Conservation (phyloP, 2,113 vertebrate species). For the Heteronetta atricapilla region DNA sequence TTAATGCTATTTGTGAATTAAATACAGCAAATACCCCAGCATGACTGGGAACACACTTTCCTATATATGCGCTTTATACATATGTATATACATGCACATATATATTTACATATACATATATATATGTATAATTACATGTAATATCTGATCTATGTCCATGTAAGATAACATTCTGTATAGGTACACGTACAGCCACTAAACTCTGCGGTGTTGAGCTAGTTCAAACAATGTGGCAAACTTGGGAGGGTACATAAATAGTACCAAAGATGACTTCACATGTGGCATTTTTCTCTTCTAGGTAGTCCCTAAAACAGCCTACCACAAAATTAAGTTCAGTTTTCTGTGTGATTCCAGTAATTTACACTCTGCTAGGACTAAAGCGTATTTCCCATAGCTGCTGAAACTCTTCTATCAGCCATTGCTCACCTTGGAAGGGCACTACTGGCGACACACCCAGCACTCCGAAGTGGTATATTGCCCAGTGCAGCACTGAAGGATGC, state of each 20-base stretch:
- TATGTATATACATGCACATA: too few relatives aligned
- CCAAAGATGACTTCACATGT: background rate
- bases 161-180: background rate
- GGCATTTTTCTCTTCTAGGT: background rate
- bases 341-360: background rate
- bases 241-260: background rate
- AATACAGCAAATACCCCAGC: background rate
- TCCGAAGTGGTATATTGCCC: background rate
- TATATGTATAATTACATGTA: too few relatives aligned
- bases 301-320: background rate
- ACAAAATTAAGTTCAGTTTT: background rate
- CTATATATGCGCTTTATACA: background rate
- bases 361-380: background rate
- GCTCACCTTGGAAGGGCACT: background rate
- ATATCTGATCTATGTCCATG: background rate
- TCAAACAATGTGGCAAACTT: background rate
- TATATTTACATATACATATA: too few relatives aligned
- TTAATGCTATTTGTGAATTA: background rate
- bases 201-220: background rate
- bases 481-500: background rate
- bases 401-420: background rate
- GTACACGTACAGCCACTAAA: background rate
- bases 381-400: background rate
- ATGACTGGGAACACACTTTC: background rate
- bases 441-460: fast-evolving